These are phyloP conservation scores for Heliconius ethilla DNA, from an alignment of 2,888 invertebrate genomes.

Conservation along the genomic window DNA sequence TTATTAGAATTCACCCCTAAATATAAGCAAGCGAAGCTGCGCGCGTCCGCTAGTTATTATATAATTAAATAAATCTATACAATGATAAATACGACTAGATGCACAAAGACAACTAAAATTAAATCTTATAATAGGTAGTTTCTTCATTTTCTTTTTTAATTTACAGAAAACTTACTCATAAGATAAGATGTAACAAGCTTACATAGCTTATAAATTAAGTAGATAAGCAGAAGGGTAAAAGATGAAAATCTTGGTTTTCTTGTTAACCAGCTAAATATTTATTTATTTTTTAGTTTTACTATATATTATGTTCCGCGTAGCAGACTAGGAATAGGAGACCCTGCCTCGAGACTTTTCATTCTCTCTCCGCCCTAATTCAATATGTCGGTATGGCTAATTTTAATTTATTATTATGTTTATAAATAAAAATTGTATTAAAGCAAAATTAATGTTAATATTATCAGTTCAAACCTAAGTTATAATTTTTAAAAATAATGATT, in stretches of 20 bases:
- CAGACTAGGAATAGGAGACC: no score
- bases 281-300: neutral
- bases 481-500: neutral
- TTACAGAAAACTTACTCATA: neutral
- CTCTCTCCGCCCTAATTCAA: no score
- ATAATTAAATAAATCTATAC: neutral
- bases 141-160: neutral
- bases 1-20: no score
- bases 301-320: no score
- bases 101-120: neutral
- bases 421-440: no score
- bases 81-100: neutral
- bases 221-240: neutral
- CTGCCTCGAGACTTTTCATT: no score
- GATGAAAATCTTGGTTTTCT: neutral
- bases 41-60: no score
- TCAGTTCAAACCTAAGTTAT: neutral
- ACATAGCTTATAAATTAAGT: neutral
- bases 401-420: no score
- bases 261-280: neutral
- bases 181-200: slow-evolving; percentile 19
- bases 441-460: neutral
- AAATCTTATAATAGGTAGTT: neutral
- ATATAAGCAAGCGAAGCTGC: no score
- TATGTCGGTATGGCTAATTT: no score